Evolutionary conservation across 2,888 invertebrate species (phyloP).

Genomic region (Hoplodrina blanda): DNA sequence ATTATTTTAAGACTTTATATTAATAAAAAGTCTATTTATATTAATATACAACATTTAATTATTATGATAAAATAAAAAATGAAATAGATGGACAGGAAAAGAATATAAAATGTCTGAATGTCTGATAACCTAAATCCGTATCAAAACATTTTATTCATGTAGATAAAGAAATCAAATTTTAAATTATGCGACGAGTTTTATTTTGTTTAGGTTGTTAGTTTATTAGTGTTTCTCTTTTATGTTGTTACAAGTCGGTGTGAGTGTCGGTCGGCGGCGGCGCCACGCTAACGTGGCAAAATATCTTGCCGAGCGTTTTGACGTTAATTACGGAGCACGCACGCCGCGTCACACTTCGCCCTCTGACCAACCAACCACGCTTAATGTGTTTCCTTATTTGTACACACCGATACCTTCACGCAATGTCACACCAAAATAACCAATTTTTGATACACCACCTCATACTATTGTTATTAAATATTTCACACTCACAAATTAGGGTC

Average conservation of each 20-base stretch:
- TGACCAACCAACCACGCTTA: slow-evolving; percentile 57
- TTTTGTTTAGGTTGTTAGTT: neutral
- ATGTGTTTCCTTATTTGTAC: slow-evolving; percentile 66
- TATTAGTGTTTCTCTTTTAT: neutral
- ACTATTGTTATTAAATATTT: slow-evolving; percentile 29
- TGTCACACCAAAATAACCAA: slow-evolving; percentile 38
- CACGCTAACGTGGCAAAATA: slow-evolving; percentile 52
- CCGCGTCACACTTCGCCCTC: slow-evolving; percentile 50
- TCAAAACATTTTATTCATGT: neutral
- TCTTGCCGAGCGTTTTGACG: slow-evolving; percentile 55
- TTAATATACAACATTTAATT: too few relatives aligned
- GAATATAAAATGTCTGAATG: too few relatives aligned
- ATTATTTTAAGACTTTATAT: neutral
- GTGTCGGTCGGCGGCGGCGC: slow-evolving; percentile 18
- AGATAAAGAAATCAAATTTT: too few relatives aligned
- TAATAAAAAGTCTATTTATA: too few relatives aligned
- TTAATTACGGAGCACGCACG: slow-evolving; percentile 58
- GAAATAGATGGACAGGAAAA: too few relatives aligned
- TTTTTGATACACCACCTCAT: slow-evolving; percentile 30
- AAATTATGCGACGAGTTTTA: neutral
- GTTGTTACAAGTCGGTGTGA: slow-evolving; percentile 36
- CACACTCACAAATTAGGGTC: slow-evolving; percentile 7
- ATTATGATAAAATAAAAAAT: too few relatives aligned
- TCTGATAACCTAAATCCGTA: neutral
- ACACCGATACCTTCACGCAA: slow-evolving; percentile 63